Evolutionary conservation across 1,140 invertebrate species (phyloP), one percentile per base, ranked within the genome.

Genomic region (Cephus cinctus): DNA sequence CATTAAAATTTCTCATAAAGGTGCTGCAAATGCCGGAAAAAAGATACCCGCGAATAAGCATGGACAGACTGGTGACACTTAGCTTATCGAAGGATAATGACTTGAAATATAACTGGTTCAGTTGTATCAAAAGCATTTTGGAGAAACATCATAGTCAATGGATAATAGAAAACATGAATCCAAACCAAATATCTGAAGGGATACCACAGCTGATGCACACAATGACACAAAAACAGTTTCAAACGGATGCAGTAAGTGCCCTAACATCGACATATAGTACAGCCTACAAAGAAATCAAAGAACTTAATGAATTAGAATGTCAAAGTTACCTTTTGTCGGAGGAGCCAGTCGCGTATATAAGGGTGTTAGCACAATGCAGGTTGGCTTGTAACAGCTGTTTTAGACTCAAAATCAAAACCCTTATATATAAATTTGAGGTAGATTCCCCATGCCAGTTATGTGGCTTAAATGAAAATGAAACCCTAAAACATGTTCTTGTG

Each of bases 361-460:
- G n/a, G n/a, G 32, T 35, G n/a, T 4, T 14, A n/a, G 12, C 5
- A 16, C 32, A 16, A 35, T 35, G 32, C 18, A 35, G 32, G 18
- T n/a, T 35, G n/a, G 4, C n/a, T 5, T n/a, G 32, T 4, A 35
- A 35, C 12, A 5, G 18, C n/a, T 5, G 4, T 14, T 35, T n/a
- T n/a, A n/a, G n/a, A n/a, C 21, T 38, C 21, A 38, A 38, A 38
- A 38, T 38, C 18, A 38, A 38, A 20, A 38, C 18, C 21, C 21
- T 38, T 15, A 38, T 12, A 12, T 38, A 38, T 11, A 15, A 38
- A 20, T 16, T 38, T 8, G 35, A 38, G 18, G 21, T 16, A 19
- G 35, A 38, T 15, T 15, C 5, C 5, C 4, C 14, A 11, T 38
- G 35, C 15, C 35, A 5, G 5, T 38, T 16, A 16, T 38, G 35